Evolutionary conservation across 2,113 vertebrate genomes (phyloP).

Genomic region (Dasyornis broadbenti): DNA sequence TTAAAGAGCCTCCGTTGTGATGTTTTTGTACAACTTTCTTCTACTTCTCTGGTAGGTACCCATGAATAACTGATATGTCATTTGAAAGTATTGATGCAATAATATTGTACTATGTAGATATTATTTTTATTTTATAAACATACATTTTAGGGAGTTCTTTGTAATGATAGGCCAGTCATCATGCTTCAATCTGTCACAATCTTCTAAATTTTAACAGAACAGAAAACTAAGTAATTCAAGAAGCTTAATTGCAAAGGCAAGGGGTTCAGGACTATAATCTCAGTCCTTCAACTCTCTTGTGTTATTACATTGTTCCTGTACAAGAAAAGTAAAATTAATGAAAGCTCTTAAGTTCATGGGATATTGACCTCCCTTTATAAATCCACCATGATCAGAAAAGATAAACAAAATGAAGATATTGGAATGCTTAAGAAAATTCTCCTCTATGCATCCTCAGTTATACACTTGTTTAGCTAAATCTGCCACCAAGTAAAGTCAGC

Average conservation of each 20-base stretch:
- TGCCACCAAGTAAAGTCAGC: not conserved
- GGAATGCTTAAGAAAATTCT: not conserved
- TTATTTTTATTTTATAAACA: constrained; percentile 1
- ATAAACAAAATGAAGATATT: not conserved
- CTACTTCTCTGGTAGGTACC: not conserved
- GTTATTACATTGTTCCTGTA: not conserved
- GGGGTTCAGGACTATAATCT: not conserved
- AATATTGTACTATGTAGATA: not conserved
- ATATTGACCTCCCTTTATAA: not conserved
- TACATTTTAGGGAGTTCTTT: not conserved
- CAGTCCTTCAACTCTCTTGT: not conserved
- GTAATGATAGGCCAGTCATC: not conserved
- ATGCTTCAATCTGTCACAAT: not conserved
- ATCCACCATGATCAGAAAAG: not conserved
- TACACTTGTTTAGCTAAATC: not conserved
- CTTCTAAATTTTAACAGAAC: constrained; percentile 6
- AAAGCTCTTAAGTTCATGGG: not conserved
- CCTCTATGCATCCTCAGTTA: not conserved
- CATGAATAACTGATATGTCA: not conserved
- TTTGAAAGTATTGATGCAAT: not conserved
- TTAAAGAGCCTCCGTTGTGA: not conserved
- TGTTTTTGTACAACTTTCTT: not conserved
- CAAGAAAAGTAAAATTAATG: not conserved
- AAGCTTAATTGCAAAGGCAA: not conserved
- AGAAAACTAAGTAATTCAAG: not conserved